These are phyloP conservation scores for Tangara arthus DNA, from an alignment of 2,797 vertebrate species.

Conservation along the genomic window DNA sequence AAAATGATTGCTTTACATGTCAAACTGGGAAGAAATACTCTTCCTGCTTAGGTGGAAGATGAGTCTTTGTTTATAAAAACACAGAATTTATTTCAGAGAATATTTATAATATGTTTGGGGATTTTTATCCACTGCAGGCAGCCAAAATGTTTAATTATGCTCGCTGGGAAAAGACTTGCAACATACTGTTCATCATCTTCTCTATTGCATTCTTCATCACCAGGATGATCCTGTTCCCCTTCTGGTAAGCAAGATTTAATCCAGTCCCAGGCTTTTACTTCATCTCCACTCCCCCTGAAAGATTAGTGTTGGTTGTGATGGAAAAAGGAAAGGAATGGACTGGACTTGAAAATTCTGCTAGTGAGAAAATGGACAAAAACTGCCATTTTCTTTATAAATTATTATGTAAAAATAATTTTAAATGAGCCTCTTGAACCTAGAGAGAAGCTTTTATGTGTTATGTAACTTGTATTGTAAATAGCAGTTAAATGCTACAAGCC, in stretches of 20 bases:
- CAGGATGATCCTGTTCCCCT: constrained; percentile 89
- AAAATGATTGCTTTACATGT: neutral
- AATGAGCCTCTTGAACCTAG: neutral
- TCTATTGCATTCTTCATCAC: constrained; percentile 84
- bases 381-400: neutral
- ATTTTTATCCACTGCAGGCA: constrained; percentile 75
- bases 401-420: neutral
- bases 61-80: constrained; percentile 24
- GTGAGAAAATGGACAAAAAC: neutral
- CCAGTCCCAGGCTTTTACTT: neutral
- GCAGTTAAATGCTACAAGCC: neutral
- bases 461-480: neutral
- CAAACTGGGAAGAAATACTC: neutral
- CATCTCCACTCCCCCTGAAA: neutral
- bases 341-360: neutral
- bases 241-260: constrained; percentile 82
- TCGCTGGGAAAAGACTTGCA: constrained; percentile 85
- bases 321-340: neutral
- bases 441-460: neutral
- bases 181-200: constrained; percentile 87
- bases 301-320: neutral
- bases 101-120: neutral
- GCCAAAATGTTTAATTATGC: constrained; percentile 96
- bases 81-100: neutral
- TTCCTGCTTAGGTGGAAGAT: neutral